Evolutionary conservation across 1,140 invertebrate species (phyloP), one percentile per base, ranked within the genome.

Genomic region (Stenopsyche tienmushanensis): DNA sequence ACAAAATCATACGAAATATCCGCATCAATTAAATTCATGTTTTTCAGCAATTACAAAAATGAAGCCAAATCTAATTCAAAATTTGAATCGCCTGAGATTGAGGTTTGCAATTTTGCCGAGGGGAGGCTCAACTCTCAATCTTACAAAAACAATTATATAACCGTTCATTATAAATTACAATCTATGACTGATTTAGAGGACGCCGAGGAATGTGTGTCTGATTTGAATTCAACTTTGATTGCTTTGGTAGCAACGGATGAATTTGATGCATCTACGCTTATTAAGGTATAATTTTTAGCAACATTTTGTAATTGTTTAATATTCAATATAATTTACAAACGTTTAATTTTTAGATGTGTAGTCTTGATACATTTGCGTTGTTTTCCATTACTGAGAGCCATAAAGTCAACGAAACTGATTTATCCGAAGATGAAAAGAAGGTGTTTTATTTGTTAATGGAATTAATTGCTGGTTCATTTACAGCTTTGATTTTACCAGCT

Each of bases 191-290:
- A 88, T 71, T 71, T 89, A 26, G 80, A 80, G 15, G 76, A 82
- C 54, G 87, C 87, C 1, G 77, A 80, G 13, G 76, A 79, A 1
- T 79, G 88, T 23, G 82, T 86, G 17, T 83, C 82, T 73, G 83
- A 80, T 39, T 81, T 90, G 20, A 85, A 85, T n/a, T 81, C 85
- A 7, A 87, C 86, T 25, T 77, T 93, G 54, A 89, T 88, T 1
- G 84, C 88, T 0, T 82, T 91, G 39, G 84, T 92, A 0, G 90
- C 89, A 0, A 90, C 90, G 0, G 88, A 92, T 72, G 88, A 87
- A 72, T 89, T 93, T 57, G 86, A 84, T 63, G 83, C 85, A 1
- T 85, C 88, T 77, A 86, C 89, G 65, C 78, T 93, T n/a, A 80
- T 85, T 3, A 84, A 84, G 79, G 83, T 83, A 20, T 41, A 7